Base-by-base conservation (phyloP, 1,140 invertebrate species). In the Tetranychus cinnabarinus region DNA sequence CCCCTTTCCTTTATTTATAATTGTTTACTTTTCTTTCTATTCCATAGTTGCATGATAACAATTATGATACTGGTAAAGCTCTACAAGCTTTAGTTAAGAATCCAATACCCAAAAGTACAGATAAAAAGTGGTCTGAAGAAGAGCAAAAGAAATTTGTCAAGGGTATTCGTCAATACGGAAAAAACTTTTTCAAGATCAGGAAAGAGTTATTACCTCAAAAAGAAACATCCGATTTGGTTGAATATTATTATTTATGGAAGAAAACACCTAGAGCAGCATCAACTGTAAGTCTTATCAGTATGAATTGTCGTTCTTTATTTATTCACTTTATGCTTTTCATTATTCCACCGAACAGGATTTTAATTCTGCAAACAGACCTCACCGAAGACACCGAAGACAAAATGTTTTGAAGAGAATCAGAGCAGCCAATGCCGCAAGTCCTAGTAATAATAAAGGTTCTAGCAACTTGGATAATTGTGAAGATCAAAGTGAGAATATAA, bases 241-340 rank as follows among this genome's bases (percentile, higher is more conserved):
- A 97, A 70, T 98, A 89, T 76, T 99, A 98, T 74, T 99, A 99
- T 76, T 79, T 97, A 70, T 99, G 93, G 95, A 99, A 99, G 77
- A 99, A 98, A 76, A 97, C 92, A n/a, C 89, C 92, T n/a, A 87
- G 87, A 57, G 63, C 63, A 6, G 61, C 60, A 71, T 88, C 50
- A 52, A 31, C 31, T n/a, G 50, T 52, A 52, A 52, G 86, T 72
- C 88, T 90, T 73, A n/a, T 23, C 50, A 50, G 15, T 50, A n/a
- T 52, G 8, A 6, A 10, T 42, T 42, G 5, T 6, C 39, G 5
- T 42, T 42, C 5, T 42, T 42, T 42, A 42, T 52, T 52, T 23
- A 12, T 52, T 33, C 31, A 12, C 50, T 52, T 23, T 23, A 2
- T 52, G 2, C 23, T 50, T 50, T 15, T 31, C 13, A n/a, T 31